phyloP scores from a whole-genome alignment of 2,113 vertebrate species.

The Donacobius atricapilla region DNA sequence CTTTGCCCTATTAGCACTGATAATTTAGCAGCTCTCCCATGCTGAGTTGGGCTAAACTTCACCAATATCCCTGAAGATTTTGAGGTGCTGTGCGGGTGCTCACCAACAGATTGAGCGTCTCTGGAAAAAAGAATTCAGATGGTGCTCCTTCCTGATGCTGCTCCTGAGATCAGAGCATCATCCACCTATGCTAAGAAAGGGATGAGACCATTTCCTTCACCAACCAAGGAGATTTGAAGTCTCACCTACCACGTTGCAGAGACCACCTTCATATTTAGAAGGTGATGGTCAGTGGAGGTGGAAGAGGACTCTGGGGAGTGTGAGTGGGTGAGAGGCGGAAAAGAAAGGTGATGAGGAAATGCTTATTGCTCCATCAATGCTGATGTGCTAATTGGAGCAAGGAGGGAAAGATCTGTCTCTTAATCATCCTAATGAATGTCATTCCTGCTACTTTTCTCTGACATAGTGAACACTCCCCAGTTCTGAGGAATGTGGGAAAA shows the following conservation, averaged over 20 bases:
- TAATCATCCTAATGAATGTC: not conserved
- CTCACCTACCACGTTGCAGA: accelerated
- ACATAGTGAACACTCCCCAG: not conserved
- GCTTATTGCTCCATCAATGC: not conserved
- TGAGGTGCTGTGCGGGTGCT: not conserved
- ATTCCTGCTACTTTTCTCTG: not conserved
- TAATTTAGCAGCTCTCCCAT: not conserved
- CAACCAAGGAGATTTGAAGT: accelerated
- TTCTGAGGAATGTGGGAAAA: not conserved
- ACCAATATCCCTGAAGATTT: not conserved
- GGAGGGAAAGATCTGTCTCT: not conserved
- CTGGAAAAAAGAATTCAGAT: not conserved
- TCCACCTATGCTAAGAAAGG: not conserved
- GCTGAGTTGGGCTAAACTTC: not conserved
- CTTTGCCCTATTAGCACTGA: not conserved
- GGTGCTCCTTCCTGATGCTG: not conserved
- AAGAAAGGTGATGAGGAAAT: not conserved
- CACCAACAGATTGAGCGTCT: accelerated
- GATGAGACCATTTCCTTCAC: not conserved
- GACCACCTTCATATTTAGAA: not conserved
- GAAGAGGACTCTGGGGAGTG: not conserved
- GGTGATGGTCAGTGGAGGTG: not conserved
- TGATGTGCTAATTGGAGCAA: not conserved
- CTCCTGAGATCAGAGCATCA: not conserved
- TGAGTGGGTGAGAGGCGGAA: not conserved